phyloP scores from a whole-genome alignment of 1,140 invertebrate genomes.

The Ostrea edulis region DNA sequence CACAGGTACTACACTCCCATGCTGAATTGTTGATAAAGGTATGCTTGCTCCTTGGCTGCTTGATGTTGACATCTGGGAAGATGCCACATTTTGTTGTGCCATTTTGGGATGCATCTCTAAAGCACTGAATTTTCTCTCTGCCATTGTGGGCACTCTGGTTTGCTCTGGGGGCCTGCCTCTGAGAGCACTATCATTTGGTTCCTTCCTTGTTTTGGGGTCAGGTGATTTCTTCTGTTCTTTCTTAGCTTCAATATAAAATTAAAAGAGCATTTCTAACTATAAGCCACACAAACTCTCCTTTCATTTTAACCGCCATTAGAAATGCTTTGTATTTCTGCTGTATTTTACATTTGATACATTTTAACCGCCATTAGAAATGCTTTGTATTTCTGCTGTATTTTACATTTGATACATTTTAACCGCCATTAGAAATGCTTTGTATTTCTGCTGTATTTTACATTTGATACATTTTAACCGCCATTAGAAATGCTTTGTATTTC shows the following conservation, averaged over 20 bases:
- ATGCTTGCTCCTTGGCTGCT: background rate
- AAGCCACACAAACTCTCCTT: background rate
- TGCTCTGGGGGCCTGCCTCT: background rate
- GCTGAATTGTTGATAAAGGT: slow-evolving; percentile 5
- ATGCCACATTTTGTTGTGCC: background rate
- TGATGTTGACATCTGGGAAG: background rate
- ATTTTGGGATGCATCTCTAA: background rate
- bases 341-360: no score
- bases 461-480: no score
- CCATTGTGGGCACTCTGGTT: slow-evolving; percentile 8
- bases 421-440: no score
- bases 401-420: background rate
- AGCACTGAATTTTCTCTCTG: slow-evolving; percentile 12
- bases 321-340: no score
- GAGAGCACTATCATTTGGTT: background rate
- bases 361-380: no score
- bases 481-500: no score
- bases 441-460: background rate
- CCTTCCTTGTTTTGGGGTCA: background rate
- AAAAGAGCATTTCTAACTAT: background rate
- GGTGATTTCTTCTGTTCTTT: slow-evolving; percentile 18
- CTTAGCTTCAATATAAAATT: slow-evolving; percentile 1
- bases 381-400: background rate
- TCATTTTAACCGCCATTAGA: background rate
- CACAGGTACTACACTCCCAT: background rate